Evolutionary conservation across 2,888 invertebrate genomes (phyloP).

Genomic region (Drosophila demipolita): DNA sequence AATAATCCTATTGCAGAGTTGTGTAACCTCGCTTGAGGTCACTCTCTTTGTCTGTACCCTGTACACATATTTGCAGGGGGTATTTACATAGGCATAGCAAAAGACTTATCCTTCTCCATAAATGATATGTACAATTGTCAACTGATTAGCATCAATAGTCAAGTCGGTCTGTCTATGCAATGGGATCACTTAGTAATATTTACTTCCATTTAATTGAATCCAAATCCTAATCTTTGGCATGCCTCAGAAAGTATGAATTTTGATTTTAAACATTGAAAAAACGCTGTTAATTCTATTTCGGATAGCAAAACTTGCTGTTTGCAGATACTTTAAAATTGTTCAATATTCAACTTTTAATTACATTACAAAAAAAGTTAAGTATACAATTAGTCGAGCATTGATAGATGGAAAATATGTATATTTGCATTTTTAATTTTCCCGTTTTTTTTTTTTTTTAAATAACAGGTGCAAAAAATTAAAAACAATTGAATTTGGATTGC

Average conservation of each 20-base stretch:
- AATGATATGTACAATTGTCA: not conserved
- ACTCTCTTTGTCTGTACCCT: conserved; percentile 27
- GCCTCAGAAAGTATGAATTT: not conserved
- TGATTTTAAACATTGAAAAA: not conserved
- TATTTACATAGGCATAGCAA: not conserved
- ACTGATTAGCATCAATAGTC: not conserved
- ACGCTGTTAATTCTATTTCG: not conserved
- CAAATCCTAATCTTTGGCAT: no score
- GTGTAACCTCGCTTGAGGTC: conserved; percentile 29
- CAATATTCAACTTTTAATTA: not conserved
- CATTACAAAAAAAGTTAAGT: not conserved
- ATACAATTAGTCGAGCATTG: conserved; percentile 2
- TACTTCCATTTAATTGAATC: no score
- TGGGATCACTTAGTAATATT: not conserved
- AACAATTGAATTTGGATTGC: conserved; percentile 29
- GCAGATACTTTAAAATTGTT: not conserved
- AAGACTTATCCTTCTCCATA: not conserved
- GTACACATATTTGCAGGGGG: not conserved
- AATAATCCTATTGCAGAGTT: conserved; percentile 72
- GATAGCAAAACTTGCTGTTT: not conserved
- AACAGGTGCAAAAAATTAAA: conserved; percentile 46
- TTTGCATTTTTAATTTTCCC: not conserved
- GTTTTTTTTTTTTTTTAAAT: conserved; percentile 7
- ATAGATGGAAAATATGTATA: not conserved
- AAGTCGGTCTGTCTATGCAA: not conserved